These are phyloP conservation scores for Sardinella longiceps DNA, from an alignment of 2,797 vertebrate species.

Conservation along the genomic window DNA sequence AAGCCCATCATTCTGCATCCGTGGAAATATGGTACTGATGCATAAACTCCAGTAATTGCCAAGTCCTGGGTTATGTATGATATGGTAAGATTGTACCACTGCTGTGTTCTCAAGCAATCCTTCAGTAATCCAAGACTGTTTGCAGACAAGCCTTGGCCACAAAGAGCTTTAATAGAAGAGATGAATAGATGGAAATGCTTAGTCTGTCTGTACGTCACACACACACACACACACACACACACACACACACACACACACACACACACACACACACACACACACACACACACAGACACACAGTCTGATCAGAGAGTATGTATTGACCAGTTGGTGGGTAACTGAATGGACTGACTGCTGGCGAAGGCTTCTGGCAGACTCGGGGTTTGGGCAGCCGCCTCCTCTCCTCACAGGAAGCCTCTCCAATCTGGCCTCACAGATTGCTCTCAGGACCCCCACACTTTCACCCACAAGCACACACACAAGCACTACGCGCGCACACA, in stretches of 20 bases:
- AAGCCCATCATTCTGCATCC: background rate
- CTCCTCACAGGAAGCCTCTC: constrained; percentile 55
- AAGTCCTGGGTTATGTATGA: background rate
- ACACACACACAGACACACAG: background rate
- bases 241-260: background rate
- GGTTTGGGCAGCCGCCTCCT: constrained; percentile 40
- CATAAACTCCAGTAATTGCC: background rate
- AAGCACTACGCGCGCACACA: background rate
- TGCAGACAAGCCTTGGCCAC: background rate
- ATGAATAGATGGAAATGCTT: no score
- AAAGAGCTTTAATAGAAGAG: background rate
- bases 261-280: constrained; percentile 4
- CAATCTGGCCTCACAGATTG: constrained; percentile 70
- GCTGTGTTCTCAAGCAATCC: background rate
- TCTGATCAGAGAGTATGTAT: constrained; percentile 3
- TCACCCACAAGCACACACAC: background rate
- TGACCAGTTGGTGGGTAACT: constrained; percentile 38
- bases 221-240: background rate
- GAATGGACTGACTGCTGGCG: constrained; percentile 54
- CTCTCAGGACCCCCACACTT: constrained; percentile 55
- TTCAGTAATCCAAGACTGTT: background rate
- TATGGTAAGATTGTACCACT: background rate
- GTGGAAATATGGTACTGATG: background rate
- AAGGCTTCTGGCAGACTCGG: constrained; percentile 56
- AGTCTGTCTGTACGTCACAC: no score